These are phyloP conservation scores for Ameiurus melas DNA, from an alignment of 2,113 vertebrate genomes.

Conservation along the genomic window DNA sequence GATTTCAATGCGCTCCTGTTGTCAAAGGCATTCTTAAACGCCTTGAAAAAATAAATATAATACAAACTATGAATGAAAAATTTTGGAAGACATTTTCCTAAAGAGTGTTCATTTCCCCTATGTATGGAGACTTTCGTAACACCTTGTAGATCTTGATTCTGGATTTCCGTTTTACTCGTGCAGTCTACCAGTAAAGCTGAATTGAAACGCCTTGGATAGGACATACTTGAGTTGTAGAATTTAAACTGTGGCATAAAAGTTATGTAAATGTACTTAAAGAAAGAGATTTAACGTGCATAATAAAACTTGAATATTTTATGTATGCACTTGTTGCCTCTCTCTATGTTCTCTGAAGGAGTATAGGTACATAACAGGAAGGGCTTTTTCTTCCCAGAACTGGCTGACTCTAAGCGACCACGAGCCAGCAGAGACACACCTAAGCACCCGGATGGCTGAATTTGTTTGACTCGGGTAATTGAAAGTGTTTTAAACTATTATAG, in stretches of 20 bases:
- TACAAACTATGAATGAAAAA: no score
- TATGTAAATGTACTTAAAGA: slow-evolving; percentile 5
- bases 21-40: no score
- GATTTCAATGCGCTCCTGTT: no score
- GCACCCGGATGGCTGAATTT: slow-evolving; percentile 90
- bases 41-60: no score
- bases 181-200: neutral
- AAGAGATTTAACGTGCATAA: slow-evolving; percentile 1
- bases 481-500: slow-evolving; percentile 99
- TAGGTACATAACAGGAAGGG: neutral
- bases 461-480: slow-evolving; percentile 99
- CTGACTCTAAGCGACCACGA: slow-evolving; percentile 42
- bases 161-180: neutral
- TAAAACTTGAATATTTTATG: neutral
- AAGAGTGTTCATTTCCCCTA: no score
- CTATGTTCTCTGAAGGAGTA: neutral
- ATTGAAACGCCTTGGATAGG: neutral
- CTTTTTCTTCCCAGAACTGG: slow-evolving; percentile 16
- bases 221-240: neutral
- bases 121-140: no score
- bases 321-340: neutral
- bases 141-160: neutral
- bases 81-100: no score
- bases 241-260: neutral
- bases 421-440: slow-evolving; percentile 73